Base-by-base conservation (phyloP, 2,888 invertebrate genomes). In the Noctua fimbriata region DNA sequence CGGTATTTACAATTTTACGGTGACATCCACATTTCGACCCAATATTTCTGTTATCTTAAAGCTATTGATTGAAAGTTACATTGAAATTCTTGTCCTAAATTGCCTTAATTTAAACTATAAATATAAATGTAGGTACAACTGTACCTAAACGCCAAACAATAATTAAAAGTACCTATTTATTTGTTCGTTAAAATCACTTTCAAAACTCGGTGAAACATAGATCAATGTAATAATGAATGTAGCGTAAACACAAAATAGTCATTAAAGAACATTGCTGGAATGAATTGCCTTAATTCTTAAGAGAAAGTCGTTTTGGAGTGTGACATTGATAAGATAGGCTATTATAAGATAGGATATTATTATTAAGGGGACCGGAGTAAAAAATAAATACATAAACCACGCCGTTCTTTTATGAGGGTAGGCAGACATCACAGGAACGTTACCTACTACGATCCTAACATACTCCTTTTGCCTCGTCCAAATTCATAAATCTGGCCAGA, bases 171-270 rank as follows among this genome's bases (percentile, higher is more conserved):
- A n/a, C n/a, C n/a, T n/a, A 71, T 75, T 41, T 58, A 72, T 60
- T 69, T 32, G 52, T 69, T 79, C 12, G 9, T 18, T 74, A 55
- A 9, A 44, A 76, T 66, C 67, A 73, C 21, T 72, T 86, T 71
- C 36, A 5, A 83, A 63, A 41, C 41, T 24, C 65, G n/a, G 44
- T 21, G 60, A 69, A 65, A 63, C 24, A 28, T 49, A 24, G 36
- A 58, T 73, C 60, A 60, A 52, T 73, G 6, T 71, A 73, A 86
- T 77, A 63, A 67, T 86, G 36, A 73, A 63, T 47, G 24, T 32
- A 21, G 24, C 70, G 44, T 70, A 47, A 60, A 66, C 28, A 87
- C 69, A 58, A 73, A 84, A 79, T 76, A 76, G 49, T 71, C 24
- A 67, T 67, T 75, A 72, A 41, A 71, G 49, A 76, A 69, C 44